A percentile compares a stretch with the other conserved stretches of the same genome.
Conservation (phyloP, 2,113 vertebrate species). For the Datnioides undecimradiatus region DNA sequence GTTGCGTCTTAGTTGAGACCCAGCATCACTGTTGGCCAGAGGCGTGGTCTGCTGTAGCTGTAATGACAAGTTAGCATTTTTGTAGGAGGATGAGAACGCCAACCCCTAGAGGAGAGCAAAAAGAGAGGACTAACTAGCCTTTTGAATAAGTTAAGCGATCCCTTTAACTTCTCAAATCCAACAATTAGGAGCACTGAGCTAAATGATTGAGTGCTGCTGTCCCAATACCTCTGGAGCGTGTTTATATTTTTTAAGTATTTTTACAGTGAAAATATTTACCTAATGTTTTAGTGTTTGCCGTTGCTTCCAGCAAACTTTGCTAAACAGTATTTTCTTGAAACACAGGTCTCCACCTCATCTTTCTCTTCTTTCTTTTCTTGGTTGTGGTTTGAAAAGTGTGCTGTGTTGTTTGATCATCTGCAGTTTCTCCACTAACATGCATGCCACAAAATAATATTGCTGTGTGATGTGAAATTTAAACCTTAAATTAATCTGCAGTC, state of each 20-base stretch:
- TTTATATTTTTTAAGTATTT: neutral
- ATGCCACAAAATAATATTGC: conserved; percentile 55
- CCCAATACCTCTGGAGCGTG: neutral
- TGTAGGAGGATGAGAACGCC: neutral
- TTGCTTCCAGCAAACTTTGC: conserved; percentile 3
- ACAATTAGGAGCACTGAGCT: neutral
- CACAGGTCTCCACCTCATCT: neutral
- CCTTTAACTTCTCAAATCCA: neutral
- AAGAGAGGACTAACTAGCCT: neutral
- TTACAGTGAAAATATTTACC: neutral
- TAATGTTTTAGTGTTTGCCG: neutral
- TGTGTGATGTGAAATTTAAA: conserved; percentile 26
- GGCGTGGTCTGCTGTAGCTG: neutral
- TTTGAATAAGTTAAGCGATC: neutral
- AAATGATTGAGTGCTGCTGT: neutral
- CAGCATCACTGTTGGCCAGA: neutral
- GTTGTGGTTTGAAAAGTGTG: conserved; percentile 57
- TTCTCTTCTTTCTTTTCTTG: conserved; percentile 36
- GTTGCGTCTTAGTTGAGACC: neutral
- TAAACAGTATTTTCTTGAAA: conserved; percentile 26
- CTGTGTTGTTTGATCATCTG: conserved; percentile 46
- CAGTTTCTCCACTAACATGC: conserved; percentile 62
- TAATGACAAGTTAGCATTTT: neutral
- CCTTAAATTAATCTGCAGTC: neutral
- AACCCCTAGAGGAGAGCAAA: neutral